Base-by-base conservation (phyloP, 2,888 invertebrate genomes). In the Orchesellides sinensis region DNA sequence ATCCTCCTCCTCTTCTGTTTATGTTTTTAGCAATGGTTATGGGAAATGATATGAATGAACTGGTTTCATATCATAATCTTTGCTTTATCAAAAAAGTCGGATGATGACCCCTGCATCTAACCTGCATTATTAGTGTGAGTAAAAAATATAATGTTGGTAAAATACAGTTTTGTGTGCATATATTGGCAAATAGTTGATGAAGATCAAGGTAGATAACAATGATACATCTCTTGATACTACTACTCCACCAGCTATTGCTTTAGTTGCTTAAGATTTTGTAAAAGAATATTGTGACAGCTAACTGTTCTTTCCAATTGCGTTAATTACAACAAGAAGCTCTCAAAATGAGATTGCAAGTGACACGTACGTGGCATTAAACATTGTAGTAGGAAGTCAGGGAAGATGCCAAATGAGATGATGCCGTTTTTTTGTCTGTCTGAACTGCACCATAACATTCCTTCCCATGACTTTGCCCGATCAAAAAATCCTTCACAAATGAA, bases 21-120 rank as follows among this genome's bases (percentile, higher is more conserved):
- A 40, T 14, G 45, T 10, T 56, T 56, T 32, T 45, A 27, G 12
- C 45, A 52, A 54, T 35, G 32, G 35, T 59, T 25, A 17, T 78
- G 70, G 54, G 78, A 79, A 79, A 68, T 52, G 70, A 63, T 79
- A 79, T 70, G 70, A 79, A 79, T 79, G 78, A 79, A 79, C 78
- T 79, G 78, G 78, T 79, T 79, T 79, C 70, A 70, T 56, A 40
- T 29, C 63, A 47, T 40, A 19, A 17, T 21, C 19, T 56, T 70
- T 63, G 2, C 66, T 25, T 52, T 75, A 79, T 80, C 72, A 66
- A 72, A 65, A 78, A 63, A 65, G 56, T 80, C 80, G 80, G 80
- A 72, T 80, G 80, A 80, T 80, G 80, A 80, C 80, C 80, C 72
- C 80, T n/a, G 80, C 56, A 72, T 45, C 72, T 63, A 21, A 54